Base-by-base conservation (phyloP, 2,888 invertebrate genomes). In the Autographa gamma region DNA sequence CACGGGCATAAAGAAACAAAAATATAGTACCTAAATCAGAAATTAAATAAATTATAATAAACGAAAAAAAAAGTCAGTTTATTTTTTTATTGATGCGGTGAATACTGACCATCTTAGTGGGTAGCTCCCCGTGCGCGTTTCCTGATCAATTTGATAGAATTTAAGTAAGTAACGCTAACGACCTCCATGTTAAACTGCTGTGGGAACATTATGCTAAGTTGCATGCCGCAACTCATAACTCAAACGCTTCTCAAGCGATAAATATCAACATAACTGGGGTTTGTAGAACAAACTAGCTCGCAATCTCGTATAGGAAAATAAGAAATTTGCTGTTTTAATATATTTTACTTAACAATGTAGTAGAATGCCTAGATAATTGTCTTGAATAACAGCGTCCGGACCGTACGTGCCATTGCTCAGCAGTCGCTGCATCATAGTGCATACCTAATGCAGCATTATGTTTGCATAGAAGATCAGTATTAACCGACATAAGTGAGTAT, bases 161-260 rank as follows among this genome's bases (percentile, higher is more conserved):
- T 70, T 60, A 60, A 56, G 68, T n/a, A 54, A 60, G 56, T 52
- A 61, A 52, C 41, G 52, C 59, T 60, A 66, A 66, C 60, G 25
- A 63, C 7, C 56, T 34, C 34, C 60, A 56, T 60, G 69, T 58
- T 64, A 69, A 71, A 66, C 71, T 58, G 71, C 69, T 73, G 66
- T 66, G 63, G 67, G 25, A 48, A 19, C 64, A 54, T 74, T 61
- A 56, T 56, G 62, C 56, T 61, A 34, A 54, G 67, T 59, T 58
- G 64, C 61, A 54, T 14, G 52, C 58, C 32, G 32, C 59, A 7
- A 43, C 61, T 64, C 56, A 64, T 48, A 60, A 67, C 56, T 61
- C 61, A 54, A 68, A 58, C 31, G 61, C 56, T 43, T 59, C 43
- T 32, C 5, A 34, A 34, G 9, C 58, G 31, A 71, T 59, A 64